phyloP scores from a whole-genome alignment of 2,888 invertebrate species.

The Latrodectus hesperus region DNA sequence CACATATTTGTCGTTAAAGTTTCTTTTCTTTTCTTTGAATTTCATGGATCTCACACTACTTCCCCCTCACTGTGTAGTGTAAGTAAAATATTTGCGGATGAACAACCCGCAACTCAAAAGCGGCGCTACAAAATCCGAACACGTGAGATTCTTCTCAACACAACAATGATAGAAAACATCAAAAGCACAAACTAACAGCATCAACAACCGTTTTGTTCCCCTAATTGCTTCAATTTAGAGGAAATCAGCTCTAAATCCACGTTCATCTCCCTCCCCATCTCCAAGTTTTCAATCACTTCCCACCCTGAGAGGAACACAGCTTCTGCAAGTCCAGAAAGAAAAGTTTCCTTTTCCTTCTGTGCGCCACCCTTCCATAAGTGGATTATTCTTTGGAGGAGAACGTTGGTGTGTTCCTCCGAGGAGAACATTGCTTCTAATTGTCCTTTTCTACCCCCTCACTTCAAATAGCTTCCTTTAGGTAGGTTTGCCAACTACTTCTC shows the following conservation, averaged over 20 bases:
- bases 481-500: background rate
- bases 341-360: constrained; percentile 39
- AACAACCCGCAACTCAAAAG: background rate
- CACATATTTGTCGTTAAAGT: too few relatives aligned
- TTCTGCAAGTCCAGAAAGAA: constrained; percentile 24
- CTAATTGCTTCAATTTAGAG: constrained; percentile 68
- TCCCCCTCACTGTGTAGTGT: too few relatives aligned
- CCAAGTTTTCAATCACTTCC: constrained; percentile 54
- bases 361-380: constrained; percentile 15
- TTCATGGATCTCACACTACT: too few relatives aligned
- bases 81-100: background rate
- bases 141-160: background rate
- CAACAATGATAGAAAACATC: constrained; percentile 22
- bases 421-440: constrained; percentile 48
- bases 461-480: background rate
- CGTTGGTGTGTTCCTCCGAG: constrained; percentile 21
- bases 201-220: constrained; percentile 58
- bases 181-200: constrained; percentile 66
- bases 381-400: constrained; percentile 14
- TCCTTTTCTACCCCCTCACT: background rate
- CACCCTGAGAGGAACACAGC: background rate
- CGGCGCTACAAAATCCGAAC: background rate
- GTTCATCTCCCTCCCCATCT: constrained; percentile 2
- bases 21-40: too few relatives aligned
- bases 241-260: constrained; percentile 57